Evolutionary conservation across 1,140 invertebrate genomes (phyloP), one percentile per base, ranked within the genome.

Genomic region (Chelonus insularis): DNA sequence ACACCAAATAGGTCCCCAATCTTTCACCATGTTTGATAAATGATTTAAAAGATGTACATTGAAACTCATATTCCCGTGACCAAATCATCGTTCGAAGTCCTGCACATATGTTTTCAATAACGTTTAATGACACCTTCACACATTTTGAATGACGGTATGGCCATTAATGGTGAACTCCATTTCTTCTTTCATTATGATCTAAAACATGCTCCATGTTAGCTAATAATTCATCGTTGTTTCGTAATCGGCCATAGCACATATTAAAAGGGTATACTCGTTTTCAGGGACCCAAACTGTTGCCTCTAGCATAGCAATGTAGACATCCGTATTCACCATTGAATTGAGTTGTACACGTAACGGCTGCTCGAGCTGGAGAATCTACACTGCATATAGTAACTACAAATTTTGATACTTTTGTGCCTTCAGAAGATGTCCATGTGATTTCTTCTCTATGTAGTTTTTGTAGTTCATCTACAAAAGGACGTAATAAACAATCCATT

Each of bases 301-400:
- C 57, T 36, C 8, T 8, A 0, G 57, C 57, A 51, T 59, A 59
- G 36, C 57, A 59, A 25, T 3, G 50, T 18, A 59, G 39, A 39
- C 57, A 59, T 9, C 57, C 57, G 14, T 11, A 50, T 9, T 50
- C 2, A 5, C 57, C 57, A 37, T 59, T 59, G 8, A 36, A 59
- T 23, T 59, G 57, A 6, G 0, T 59, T n/a, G 18, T 50, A 9
- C n/a, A 2, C 5, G 12, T 11, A 4, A 57, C 39, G 0, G 37
- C 7, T 45, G 55, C 55, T 12, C 59, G 25, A 23, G 54, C 61
- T 14, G 59, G 45, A 7, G 61, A 57, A 63, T 66, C 65, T 1
- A 43, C 37, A 47, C 43, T 54, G 5, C 54, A 34, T 11, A 39
- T 37, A 9, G n/a, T 32, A 6, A 56, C 41, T 11, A 63, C 43